Evolutionary conservation across 2,113 vertebrate genomes (phyloP), one percentile per base, ranked within the genome.

Genomic region (Pedionomus torquatus): DNA sequence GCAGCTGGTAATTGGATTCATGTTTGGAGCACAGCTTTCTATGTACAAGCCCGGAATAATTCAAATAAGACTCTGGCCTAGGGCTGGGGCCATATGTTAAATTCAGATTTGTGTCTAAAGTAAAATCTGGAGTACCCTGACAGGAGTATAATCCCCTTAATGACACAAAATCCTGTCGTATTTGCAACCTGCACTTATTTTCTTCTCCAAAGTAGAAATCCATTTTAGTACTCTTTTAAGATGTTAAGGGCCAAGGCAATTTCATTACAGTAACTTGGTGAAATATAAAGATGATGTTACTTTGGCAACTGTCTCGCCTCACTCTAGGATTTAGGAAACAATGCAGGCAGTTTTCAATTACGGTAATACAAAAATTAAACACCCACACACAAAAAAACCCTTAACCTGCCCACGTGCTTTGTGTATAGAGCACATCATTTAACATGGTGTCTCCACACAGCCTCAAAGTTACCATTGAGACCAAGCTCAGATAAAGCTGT

Each of bases 1-100:
- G 96, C 96, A 94, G 94, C 90, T 96, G 93, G 95, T 98, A 98
- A 98, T 98, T 98, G 97, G 97, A 98, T 98, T 98, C 98, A 95
- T 87, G 97, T 98, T 98, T 95, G 96, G 97, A 98, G 91, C 96
- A 93, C 91, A 91, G 95, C 80, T 91, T 96, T 97, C 75, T 95
- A 88, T 25, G 24, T 81, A 92, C 91, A 96, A 98, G 94, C 77
- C 90, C 95, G 87, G 85, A 98, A 98, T 98, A 97, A 98, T 97
- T 98, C 97, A 98, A 91, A 96, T 31, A 95, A 92, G 97, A 97
- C 83, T 60, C 93, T 96, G 93, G 97, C 97, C 98, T 96, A 94
- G 90, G 97, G 97, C 96, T 98, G 86, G 84, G 95, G 97, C 97
- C 97, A 90, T 98, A 97, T 97, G 98, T 98, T 97, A 97, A 83